These are phyloP conservation scores for Drosophila atroscutellata DNA, from an alignment of 2,888 invertebrate species.

Conservation along the genomic window DNA sequence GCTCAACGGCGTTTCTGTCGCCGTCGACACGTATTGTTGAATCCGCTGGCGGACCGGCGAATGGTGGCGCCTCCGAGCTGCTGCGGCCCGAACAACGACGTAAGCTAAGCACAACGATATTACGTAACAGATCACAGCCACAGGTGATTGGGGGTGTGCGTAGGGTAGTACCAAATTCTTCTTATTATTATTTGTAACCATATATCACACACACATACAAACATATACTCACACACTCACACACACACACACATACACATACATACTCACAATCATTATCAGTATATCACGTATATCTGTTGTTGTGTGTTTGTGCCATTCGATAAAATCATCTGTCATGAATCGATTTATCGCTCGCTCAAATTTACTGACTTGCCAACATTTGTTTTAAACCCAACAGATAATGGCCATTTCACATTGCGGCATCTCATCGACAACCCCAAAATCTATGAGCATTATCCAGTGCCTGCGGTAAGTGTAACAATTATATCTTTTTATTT, in stretches of 20 bases:
- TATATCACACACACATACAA: background rate
- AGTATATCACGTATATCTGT: background rate
- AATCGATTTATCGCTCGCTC: constrained; percentile 17
- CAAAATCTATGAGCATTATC: constrained; percentile 90
- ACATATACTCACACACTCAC: background rate
- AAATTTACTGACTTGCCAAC: background rate
- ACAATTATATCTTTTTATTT: background rate
- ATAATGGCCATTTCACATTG: constrained; percentile 88
- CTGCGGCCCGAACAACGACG: constrained; percentile 88
- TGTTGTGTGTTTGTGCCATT: constrained; percentile 16
- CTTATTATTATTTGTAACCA: constrained; percentile 46
- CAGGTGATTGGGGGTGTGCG: constrained; percentile 85
- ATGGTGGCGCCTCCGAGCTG: constrained; percentile 85
- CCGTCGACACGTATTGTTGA: constrained; percentile 85
- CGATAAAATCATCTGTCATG: constrained; percentile 33
- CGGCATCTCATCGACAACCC: constrained; percentile 86
- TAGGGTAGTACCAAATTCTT: constrained; percentile 84
- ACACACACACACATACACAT: background rate
- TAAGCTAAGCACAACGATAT: constrained; percentile 91
- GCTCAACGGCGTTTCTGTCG: constrained; percentile 90
- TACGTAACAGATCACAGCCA: constrained; percentile 90
- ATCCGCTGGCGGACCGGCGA: constrained; percentile 76
- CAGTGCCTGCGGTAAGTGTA: constrained; percentile 90
- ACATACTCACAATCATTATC: constrained; percentile 16
- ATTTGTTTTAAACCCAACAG: constrained; percentile 61